phyloP scores from a whole-genome alignment of 1,140 invertebrate species.

The Anastrepha obliqua region DNA sequence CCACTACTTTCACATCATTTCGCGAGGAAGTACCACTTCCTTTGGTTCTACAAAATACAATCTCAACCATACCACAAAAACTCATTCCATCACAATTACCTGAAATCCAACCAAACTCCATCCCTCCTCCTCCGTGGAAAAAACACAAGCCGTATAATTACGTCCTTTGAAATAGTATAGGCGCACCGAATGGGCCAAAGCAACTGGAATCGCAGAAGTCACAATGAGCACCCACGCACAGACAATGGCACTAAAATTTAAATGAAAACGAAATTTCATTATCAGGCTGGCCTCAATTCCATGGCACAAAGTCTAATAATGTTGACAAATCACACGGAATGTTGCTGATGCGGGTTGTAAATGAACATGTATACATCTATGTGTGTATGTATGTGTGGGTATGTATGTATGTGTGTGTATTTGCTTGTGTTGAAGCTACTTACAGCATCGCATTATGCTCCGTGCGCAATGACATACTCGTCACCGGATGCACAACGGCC shows the following conservation, averaged over 20 bases:
- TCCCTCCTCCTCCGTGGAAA: slow-evolving; percentile 78
- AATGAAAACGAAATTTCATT: neutral
- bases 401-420: neutral
- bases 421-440: slow-evolving; percentile 57
- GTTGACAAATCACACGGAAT: too few relatives aligned
- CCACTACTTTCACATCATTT: too few relatives aligned
- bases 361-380: too few relatives aligned
- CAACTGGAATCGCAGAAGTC: slow-evolving; percentile 83
- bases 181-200: slow-evolving; percentile 87
- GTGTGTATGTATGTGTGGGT: neutral
- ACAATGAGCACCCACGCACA: slow-evolving; percentile 89
- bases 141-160: slow-evolving; percentile 81
- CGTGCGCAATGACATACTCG: slow-evolving; percentile 91
- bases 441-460: slow-evolving; percentile 85
- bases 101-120: slow-evolving; percentile 85
- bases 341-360: too few relatives aligned
- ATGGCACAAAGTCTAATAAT: neutral
- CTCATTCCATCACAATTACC: slow-evolving; percentile 62
- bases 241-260: slow-evolving; percentile 80
- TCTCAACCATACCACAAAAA: too few relatives aligned
- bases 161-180: slow-evolving; percentile 79
- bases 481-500: slow-evolving; percentile 95
- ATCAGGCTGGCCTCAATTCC: neutral
- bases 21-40: too few relatives aligned
- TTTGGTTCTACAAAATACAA: too few relatives aligned